A percentile compares a stretch with the other conserved stretches of the same genome.
Conservation (phyloP, 2,888 invertebrate genomes). For the Brachycybe producta region DNA sequence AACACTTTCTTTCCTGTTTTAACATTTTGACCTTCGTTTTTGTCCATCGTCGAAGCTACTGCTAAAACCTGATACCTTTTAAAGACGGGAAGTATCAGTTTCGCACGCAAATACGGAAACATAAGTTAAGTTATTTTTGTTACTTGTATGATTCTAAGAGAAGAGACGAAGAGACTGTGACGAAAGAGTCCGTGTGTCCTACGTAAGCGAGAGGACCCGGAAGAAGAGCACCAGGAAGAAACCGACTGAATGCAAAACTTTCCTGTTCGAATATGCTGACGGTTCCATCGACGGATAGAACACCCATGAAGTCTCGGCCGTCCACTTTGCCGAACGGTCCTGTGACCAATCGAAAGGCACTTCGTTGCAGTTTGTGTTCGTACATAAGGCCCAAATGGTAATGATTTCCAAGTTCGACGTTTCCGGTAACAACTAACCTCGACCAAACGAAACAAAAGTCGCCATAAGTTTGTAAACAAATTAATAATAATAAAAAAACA, state of each 20-base stretch:
- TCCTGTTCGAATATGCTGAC: conserved; percentile 88
- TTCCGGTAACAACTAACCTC: conserved; percentile 46
- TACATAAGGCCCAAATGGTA: conserved; percentile 47
- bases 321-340: conserved; percentile 74
- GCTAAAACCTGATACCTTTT: conserved; percentile 62
- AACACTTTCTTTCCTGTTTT: conserved; percentile 46
- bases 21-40: conserved; percentile 34
- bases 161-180: conserved; percentile 63
- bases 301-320: conserved; percentile 65
- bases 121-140: conserved; percentile 23
- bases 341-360: conserved; percentile 59
- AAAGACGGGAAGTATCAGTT: conserved; percentile 11
- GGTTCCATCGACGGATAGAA: conserved; percentile 80
- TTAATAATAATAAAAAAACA: not conserved
- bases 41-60: conserved; percentile 50
- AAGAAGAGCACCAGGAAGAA: conserved; percentile 62
- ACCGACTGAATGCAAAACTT: conserved; percentile 66
- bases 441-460: too few relatives aligned
- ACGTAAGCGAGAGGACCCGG: conserved; percentile 76
- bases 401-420: conserved; percentile 62
- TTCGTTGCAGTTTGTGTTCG: conserved; percentile 65
- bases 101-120: not conserved
- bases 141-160: conserved; percentile 74
- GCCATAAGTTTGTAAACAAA: not conserved
- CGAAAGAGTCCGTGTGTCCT: conserved; percentile 66